Evolutionary conservation across 1,140 invertebrate genomes (phyloP).

Genomic region (Lasioglossum albipes): DNA sequence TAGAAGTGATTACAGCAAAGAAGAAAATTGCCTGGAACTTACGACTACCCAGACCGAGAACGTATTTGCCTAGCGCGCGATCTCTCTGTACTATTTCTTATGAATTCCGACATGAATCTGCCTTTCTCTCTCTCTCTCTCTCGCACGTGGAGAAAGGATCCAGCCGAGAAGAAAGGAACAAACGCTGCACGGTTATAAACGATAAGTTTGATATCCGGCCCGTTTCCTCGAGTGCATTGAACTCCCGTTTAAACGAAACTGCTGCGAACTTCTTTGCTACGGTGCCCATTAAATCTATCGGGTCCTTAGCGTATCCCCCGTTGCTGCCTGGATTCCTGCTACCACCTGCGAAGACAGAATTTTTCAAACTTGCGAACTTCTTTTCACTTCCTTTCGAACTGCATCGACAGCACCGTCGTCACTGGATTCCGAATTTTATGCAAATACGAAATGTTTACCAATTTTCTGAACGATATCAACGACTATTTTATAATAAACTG

Average conservation of each 20-base stretch:
- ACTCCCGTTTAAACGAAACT: background rate
- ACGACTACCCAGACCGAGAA: slow-evolving; percentile 5
- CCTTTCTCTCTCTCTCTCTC: background rate
- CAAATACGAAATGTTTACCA: too few species aligned
- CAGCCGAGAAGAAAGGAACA: background rate
- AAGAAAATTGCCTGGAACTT: slow-evolving; percentile 42
- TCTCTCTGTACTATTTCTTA: slow-evolving; percentile 35
- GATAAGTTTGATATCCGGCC: background rate
- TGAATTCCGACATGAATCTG: slow-evolving; percentile 25
- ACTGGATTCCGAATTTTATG: too few species aligned
- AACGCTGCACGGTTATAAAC: background rate
- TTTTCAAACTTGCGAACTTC: too few species aligned
- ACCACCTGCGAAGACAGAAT: too few species aligned
- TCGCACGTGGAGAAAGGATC: background rate
- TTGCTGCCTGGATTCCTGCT: too few species aligned
- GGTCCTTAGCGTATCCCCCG: background rate
- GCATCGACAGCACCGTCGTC: too few species aligned
- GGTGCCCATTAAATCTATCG: background rate
- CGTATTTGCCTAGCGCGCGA: slow-evolving; percentile 30
- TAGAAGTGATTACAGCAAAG: slow-evolving; percentile 26
- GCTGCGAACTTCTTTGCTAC: background rate
- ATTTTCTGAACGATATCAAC: too few species aligned
- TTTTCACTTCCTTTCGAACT: too few species aligned
- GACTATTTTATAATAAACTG: too few species aligned
- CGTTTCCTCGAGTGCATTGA: background rate